Evolutionary conservation across 2,797 vertebrate genomes (phyloP).

Genomic region (Enteromius afrohamiltoni): DNA sequence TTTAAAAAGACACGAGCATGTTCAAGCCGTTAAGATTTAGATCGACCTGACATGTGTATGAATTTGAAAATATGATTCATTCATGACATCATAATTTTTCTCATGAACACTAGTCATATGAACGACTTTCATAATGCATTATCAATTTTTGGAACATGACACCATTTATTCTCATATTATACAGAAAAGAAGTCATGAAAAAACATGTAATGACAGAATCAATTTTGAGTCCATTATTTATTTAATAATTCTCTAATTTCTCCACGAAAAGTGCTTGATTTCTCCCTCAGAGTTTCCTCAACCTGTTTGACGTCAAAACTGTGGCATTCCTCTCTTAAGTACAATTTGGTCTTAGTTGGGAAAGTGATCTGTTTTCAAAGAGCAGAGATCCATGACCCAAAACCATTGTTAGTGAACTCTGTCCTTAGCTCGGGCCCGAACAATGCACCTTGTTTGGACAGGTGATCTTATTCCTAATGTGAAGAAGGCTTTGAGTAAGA

Average conservation of each 20-base stretch:
- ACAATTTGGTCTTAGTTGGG: slow-evolving; percentile 36
- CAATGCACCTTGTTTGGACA: slow-evolving; percentile 55
- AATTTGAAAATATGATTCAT: not conserved
- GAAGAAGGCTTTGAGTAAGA: slow-evolving; percentile 46
- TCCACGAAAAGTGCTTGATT: not conserved
- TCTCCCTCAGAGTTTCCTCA: slow-evolving; percentile 25
- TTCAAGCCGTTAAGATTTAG: not conserved
- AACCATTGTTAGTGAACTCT: slow-evolving; percentile 58
- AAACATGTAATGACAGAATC: not conserved
- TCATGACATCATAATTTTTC: not conserved
- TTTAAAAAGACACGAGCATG: not conserved
- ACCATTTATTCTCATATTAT: not conserved
- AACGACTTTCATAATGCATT: not conserved
- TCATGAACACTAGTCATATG: not conserved
- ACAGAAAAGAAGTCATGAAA: not conserved
- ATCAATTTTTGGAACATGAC: not conserved
- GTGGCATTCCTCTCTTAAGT: slow-evolving; percentile 39
- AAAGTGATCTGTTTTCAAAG: slow-evolving; percentile 66
- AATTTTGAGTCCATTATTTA: not conserved
- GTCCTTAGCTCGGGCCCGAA: slow-evolving; percentile 44
- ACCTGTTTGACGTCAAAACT: slow-evolving; percentile 47
- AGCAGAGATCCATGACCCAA: slow-evolving; percentile 56
- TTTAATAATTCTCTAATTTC: not conserved
- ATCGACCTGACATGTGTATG: not conserved
- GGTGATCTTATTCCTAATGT: slow-evolving; percentile 56